Evolutionary conservation across 2,113 vertebrate species (phyloP), one percentile per base, ranked within the genome.

Genomic region (Penelope pileata): DNA sequence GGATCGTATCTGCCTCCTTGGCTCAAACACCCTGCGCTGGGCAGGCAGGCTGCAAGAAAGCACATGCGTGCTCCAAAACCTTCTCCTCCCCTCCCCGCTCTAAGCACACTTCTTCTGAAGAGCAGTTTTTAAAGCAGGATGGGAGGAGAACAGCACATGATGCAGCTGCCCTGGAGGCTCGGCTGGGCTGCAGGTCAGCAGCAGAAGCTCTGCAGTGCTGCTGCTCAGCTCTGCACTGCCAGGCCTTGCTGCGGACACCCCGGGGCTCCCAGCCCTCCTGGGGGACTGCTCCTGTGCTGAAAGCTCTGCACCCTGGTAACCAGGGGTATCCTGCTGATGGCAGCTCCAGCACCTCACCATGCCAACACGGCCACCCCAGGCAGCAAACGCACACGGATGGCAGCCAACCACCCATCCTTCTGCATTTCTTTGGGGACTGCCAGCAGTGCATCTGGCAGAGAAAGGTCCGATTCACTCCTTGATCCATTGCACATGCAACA

Each of bases 401-500:
- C 47, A 51, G 16, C 47, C 82, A 40, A 0, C 59, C 32, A 45
- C 6, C 85, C 15, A 3, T 0, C 7, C 76, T 70, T 63, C 17
- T 18, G 40, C 2, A 0, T 15, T 48, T 30, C 62, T 29, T 1
- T 8, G 45, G 43, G 60, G 12, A 36, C 51, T 70, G 67, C 34
- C 82, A 72, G 56, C 38, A 47, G 29, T 36, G 5, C 15, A 4
- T 2, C 70, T 62, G 70, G 12, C 0, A 38, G 42, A 38, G 64
- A 38, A 64, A 50, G 29, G 42, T 48, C 50, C 59, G 38, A 30
- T 80, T 8, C 42, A 23, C 40, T 50, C 51, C 36, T 85, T 66
- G 7, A 5, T 3, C 8, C 1, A 2, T 27, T 53, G 67, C 34
- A 29, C 42, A 36, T 0, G 4, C 14, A 66, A 19, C 32, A 6